Evolutionary conservation across 2,797 vertebrate genomes (phyloP), one percentile per base, ranked within the genome.

Genomic region (Propithecus deckenii): DNA sequence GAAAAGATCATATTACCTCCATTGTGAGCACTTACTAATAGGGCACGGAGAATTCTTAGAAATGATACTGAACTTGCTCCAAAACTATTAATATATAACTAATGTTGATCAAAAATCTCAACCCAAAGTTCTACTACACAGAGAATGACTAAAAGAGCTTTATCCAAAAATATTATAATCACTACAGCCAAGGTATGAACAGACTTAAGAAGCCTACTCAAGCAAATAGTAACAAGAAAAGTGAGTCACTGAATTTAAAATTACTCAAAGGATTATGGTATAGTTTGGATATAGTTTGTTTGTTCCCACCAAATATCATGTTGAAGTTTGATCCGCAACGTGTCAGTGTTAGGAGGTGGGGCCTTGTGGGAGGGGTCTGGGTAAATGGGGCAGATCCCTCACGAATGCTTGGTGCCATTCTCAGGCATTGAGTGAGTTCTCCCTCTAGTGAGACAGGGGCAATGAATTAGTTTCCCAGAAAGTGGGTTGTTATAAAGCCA

Each of bases 111-210:
- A 63, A 92, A 92, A 91, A 23, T 63, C 25, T 35, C 79, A 89
- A 86, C 8, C 25, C 59, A 86, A 91, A 94, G 17, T 81, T 90
- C 65, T 83, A 69, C 22, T 20, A 67, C n/a, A 65, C 11, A 50
- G 4, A 74, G 23, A 30, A 69, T 28, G 11, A 86, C 46, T 69
- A 43, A 74, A 93, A 95, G 55, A 94, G 38, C 17, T 80, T 74
- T 59, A 74, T 22, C 50, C 35, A 41, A 93, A 97, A 95, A 84
- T 81, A 61, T 48, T 67, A 59, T 48, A 92, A 85, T 75, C 14
- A 76, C 65, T 13, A 41, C 17, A 89, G 50, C 50, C 50, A 94
- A 91, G 32, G 7, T 38, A 80, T 57, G 25, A 75, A 86, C 9
- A 83, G 50, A 78, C 55, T 83, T 75, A 69, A 2, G 35, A 97